Base-by-base conservation (phyloP, 37 sponge, comb jelly and placozoan species). In the Petrosia ficiformis region DNA sequence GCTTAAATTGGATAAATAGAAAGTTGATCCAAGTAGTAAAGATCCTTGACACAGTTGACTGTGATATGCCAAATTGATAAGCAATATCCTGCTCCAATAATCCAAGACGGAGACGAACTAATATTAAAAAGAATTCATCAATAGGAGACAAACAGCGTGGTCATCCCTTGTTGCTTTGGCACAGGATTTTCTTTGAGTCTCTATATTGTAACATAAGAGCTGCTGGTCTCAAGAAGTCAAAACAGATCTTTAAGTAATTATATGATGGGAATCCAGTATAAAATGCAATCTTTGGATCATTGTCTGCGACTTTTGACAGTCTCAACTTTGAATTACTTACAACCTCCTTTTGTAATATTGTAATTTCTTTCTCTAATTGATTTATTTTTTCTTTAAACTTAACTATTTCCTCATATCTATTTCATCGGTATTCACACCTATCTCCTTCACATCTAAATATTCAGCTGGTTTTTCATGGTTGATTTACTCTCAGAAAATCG, bases 191-290 rank as follows among this genome's bases (percentile, higher is more conserved):
- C 29, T 60, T 75, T 24, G 76, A 75, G 61, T 58, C 52, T 59
- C 76, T 67, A 43, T 82, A 82, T n/a, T 43, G 30, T 44, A 82
- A 31, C 10, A 38, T 32, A 21, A n/a, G 58, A 22, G 57, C 70
- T 33, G 76, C 42, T 68, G 83, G 83, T 14, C 83, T 76, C n/a
- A 73, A 30, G 40, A 61, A 74, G 21, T 34, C 37, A 42, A 75
- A 74, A 57, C 74, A 72, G 21, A 29, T 52, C 37, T 43, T 81
- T n/a, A 81, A 36, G 34, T 32, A 57, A 38, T 42, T 65, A 24
- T 42, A 54, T 16, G 70, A 40, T 2, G 76, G 44, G 57, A 82
- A 82, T 30, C 83, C 83, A 38, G 83, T 74, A 52, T 75, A 82
- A 52, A 82, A 82, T 34, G 34, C 32, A 22, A 82, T 76, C 21